Conservation (phyloP, 2,888 invertebrate genomes). For the Psococerastis gibbosa region DNA sequence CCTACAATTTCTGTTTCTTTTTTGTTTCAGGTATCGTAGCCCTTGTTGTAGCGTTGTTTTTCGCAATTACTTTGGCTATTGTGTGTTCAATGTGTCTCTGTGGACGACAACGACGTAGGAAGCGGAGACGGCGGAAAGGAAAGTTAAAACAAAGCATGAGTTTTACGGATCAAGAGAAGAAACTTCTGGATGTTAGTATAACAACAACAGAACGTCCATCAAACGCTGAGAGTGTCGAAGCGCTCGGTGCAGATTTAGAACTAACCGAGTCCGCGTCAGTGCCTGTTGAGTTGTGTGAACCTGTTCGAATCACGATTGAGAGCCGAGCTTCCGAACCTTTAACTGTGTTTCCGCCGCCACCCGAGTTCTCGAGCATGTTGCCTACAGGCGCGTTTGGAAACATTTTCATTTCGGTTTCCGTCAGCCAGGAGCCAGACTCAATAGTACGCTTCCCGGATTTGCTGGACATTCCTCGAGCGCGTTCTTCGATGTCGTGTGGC, state of each 20-base stretch:
- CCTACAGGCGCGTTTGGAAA: constrained; percentile 44
- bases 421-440: constrained; percentile 49
- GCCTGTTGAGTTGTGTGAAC: constrained; percentile 23
- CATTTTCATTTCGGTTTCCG: constrained; percentile 67
- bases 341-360: constrained; percentile 30
- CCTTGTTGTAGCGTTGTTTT: constrained; percentile 46
- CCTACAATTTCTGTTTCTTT: constrained; percentile 23
- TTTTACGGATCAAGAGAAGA: constrained; percentile 76
- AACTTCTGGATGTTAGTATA: constrained; percentile 60
- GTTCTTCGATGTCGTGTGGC: constrained; percentile 27
- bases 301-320: constrained; percentile 33
- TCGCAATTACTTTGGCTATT: constrained; percentile 36
- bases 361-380: constrained; percentile 31
- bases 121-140: constrained; percentile 35
- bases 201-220: constrained; percentile 41
- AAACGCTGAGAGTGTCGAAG: constrained; percentile 37
- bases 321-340: constrained; percentile 23
- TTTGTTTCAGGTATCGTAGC: constrained; percentile 51
- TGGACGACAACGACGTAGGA: constrained; percentile 32
- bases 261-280: constrained; percentile 24
- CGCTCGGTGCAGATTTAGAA: constrained; percentile 40
- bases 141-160: constrained; percentile 62
- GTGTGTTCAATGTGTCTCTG: constrained; percentile 37
- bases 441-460: constrained; percentile 54
- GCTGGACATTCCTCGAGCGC: constrained; percentile 40